Evolutionary conservation across 1,140 invertebrate genomes (phyloP).

Genomic region (Dreissena polymorpha): DNA sequence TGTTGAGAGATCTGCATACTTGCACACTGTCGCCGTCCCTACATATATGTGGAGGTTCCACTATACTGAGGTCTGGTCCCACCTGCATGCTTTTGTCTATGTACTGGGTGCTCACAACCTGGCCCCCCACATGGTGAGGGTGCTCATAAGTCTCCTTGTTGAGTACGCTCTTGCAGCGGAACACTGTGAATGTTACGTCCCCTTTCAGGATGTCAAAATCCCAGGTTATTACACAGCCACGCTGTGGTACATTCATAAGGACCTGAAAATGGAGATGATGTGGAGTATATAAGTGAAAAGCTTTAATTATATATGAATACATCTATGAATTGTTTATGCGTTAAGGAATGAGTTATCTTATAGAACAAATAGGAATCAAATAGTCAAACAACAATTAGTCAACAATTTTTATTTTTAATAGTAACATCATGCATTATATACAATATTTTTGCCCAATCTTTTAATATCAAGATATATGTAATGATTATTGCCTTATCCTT

Average conservation of each 20-base stretch:
- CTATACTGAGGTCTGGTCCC: slow-evolving; percentile 88
- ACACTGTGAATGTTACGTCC: slow-evolving; percentile 93
- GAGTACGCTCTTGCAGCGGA: slow-evolving; percentile 83
- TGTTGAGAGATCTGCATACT: slow-evolving; percentile 77
- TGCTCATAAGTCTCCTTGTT: slow-evolving; percentile 69
- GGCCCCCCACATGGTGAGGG: slow-evolving; percentile 74
- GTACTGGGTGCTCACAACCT: slow-evolving; percentile 75
- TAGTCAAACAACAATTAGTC: no score
- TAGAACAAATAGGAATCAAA: no score
- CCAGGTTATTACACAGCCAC: slow-evolving; percentile 96
- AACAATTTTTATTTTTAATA: no score
- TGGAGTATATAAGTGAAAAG: not conserved
- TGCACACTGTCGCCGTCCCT: slow-evolving; percentile 97
- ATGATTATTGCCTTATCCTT: no score
- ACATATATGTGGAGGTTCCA: slow-evolving; percentile 90
- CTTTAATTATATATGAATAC: not conserved
- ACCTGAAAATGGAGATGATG: slow-evolving; percentile 71
- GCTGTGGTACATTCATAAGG: slow-evolving; percentile 89
- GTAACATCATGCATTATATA: no score
- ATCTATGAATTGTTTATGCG: not conserved
- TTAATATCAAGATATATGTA: no score
- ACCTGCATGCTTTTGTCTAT: slow-evolving; percentile 90
- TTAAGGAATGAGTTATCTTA: no score
- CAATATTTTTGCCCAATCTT: no score
- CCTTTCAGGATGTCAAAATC: slow-evolving; percentile 97